Percentiles rank a stretch among this genome's conserved stretches.
phyloP scores from a whole-genome alignment of 2,797 vertebrate species.

The Leptatherina wallacei region DNA sequence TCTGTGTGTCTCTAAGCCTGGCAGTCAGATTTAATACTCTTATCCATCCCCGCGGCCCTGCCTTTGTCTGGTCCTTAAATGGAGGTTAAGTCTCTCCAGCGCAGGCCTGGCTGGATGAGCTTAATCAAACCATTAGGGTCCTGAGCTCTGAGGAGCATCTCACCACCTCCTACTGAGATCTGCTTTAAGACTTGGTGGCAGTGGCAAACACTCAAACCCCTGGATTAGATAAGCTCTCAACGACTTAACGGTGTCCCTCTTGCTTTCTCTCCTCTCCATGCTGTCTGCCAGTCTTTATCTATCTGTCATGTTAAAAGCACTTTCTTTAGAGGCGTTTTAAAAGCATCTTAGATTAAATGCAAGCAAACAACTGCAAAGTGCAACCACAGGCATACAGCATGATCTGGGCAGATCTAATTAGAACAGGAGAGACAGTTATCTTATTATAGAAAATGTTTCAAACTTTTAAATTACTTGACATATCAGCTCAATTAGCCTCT shows the following conservation, averaged over 20 bases:
- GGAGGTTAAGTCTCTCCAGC: conserved; percentile 85
- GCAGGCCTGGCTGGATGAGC: conserved; percentile 79
- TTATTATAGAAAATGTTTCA: neutral
- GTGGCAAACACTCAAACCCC: conserved; percentile 69
- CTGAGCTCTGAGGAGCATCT: conserved; percentile 80
- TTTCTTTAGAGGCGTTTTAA: conserved; percentile 55
- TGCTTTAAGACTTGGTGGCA: conserved; percentile 73
- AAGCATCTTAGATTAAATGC: conserved; percentile 33
- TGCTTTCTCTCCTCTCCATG: conserved; percentile 27
- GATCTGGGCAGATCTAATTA: neutral
- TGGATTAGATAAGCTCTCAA: conserved; percentile 71
- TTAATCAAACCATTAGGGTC: conserved; percentile 86
- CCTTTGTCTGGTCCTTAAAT: conserved; percentile 90
- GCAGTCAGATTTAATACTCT: conserved; percentile 77
- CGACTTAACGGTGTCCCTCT: conserved; percentile 52
- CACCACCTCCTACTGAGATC: conserved; percentile 78
- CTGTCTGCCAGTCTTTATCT: conserved; percentile 46
- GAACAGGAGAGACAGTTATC: neutral
- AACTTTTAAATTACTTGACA: neutral
- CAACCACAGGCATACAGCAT: neutral
- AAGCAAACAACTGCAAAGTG: conserved; percentile 11
- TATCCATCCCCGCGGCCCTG: conserved; percentile 71
- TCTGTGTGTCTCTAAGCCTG: conserved; percentile 64
- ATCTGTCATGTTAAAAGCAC: conserved; percentile 46
- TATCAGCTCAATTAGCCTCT: neutral